Evolutionary conservation across 2,113 vertebrate species (phyloP), one percentile per base, ranked within the genome.

Genomic region (Engraulis encrasicolus): DNA sequence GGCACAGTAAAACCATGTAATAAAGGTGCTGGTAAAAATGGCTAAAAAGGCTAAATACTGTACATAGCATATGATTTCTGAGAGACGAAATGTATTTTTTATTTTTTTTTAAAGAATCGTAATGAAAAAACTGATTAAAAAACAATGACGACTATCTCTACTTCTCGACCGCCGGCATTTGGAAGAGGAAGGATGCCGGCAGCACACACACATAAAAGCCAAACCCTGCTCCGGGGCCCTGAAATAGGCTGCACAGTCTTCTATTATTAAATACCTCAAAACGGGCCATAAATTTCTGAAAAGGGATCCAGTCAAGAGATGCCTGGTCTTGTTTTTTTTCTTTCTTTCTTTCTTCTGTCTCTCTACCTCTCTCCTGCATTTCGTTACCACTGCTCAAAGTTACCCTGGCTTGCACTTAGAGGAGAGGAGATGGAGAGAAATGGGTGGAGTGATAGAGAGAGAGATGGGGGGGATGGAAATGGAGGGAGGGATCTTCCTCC

Each of bases 211-310:
- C 23, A 66, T n/a, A 66, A 66, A 23, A 66, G 58, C 58, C 58
- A 27, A 31, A 31, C 58, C 31, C 27, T 27, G 58, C 58, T 27
- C 6, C n/a, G 23, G n/a, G 3, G 23, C 23, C 27, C 58, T 66
- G 58, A 66, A 66, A 66, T 66, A 66, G 58, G 23, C 23, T 45
- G 40, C 58, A 31, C 58, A 12, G 27, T 66, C 58, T 66, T 66
- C 58, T 66, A 66, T 66, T 66, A 66, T 66, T 66, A 66, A 66
- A 27, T 66, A 66, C 27, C 58, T 66, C 6, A 66, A 66, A 66
- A 66, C 23, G 58, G 58, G 58, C 58, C 58, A 31, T 66, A 66
- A 14, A 66, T 66, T 27, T 66, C 58, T 66, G 23, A 66, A 66
- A 31, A 66, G 58, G 58, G 58, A 66, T 66, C 58, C 12, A 66